Base-by-base conservation (phyloP, 2,797 vertebrate genomes). In the Sebastes trivittatus region DNA sequence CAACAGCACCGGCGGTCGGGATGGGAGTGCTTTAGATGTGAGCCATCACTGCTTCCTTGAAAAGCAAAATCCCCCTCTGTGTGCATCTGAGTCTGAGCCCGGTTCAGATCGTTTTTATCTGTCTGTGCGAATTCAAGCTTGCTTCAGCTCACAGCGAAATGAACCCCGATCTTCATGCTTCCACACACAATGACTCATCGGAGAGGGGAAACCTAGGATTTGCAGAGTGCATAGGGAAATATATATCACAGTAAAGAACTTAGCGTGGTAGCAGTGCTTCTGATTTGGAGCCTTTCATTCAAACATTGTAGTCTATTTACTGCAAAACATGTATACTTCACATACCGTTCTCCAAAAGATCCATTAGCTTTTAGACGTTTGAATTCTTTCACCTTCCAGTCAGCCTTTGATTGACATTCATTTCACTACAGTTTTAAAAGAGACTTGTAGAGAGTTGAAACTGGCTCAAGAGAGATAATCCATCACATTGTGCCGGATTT, bases 31-130 rank as follows among this genome's bases (percentile, higher is more conserved):
- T 69, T 69, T 46, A 55, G 66, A 65, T 74, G 58, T 59, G 70
- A 79, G 69, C 75, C 69, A 54, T 63, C 46, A 36, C 67, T 36
- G 68, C 62, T 68, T 75, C 62, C 63, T 65, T 72, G 30, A 78
- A 80, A 74, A 77, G 36, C 32, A 32, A 20, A 66, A 34, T 59
- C 34, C 70, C 23, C 7, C 18, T 38, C 68, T 64, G 46, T 20
- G 46, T 49, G 58, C 61, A 34, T 59, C 55, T 34, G 6, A 32
- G 52, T 73, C 34, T 38, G 54, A 65, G 54, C 23, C 22, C n/a
- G 1, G 36, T 14, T 56, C 62, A 4, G 1, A 61, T 22, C 2
- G 0, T 20, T 58, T 64, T 11, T 58, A 6, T 74, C 10, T 11
- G 20, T 58, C 49, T 23, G 32, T 32, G 60, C 32, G 20, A 77